These are phyloP conservation scores for Odontomyia ornata DNA, from an alignment of 2,888 invertebrate species.

Conservation along the genomic window DNA sequence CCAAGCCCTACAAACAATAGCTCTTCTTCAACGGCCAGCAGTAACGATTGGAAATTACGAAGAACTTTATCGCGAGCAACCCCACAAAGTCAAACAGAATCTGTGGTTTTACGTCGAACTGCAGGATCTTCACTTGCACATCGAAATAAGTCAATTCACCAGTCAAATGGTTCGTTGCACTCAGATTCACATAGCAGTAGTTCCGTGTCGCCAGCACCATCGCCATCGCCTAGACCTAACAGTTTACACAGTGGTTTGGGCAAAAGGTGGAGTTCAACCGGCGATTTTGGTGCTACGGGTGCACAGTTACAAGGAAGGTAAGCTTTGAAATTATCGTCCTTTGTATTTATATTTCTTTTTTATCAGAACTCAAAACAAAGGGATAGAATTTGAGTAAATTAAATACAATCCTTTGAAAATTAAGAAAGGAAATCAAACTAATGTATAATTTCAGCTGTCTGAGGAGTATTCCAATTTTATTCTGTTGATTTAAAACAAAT, in stretches of 20 bases:
- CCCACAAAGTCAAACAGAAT: conserved; percentile 46
- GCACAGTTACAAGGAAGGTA: conserved; percentile 63
- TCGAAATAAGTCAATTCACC: conserved; percentile 72
- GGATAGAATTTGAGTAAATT: too few species aligned
- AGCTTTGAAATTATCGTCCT: neutral
- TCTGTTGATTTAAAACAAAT: too few species aligned
- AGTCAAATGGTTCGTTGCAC: conserved; percentile 83
- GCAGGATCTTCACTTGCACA: conserved; percentile 67
- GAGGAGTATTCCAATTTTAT: too few species aligned
- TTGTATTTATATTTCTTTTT: too few species aligned
- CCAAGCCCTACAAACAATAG: conserved; percentile 52
- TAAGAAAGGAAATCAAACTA: too few species aligned
- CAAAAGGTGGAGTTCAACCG: conserved; percentile 85
- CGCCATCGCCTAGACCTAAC: conserved; percentile 77
- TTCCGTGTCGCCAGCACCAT: conserved; percentile 84
- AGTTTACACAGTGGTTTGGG: conserved; percentile 70
- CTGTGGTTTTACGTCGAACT: conserved; percentile 47
- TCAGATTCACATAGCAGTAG: conserved; percentile 85
- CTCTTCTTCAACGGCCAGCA: conserved; percentile 49
- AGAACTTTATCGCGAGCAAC: conserved; percentile 65
- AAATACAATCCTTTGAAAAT: too few species aligned
- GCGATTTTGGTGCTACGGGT: conserved; percentile 73
- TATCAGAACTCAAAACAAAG: too few species aligned
- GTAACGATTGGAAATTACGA: conserved; percentile 67
- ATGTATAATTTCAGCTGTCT: too few species aligned